Conservation (phyloP, 2,113 vertebrate genomes). For the Lamprotornis superbus region DNA sequence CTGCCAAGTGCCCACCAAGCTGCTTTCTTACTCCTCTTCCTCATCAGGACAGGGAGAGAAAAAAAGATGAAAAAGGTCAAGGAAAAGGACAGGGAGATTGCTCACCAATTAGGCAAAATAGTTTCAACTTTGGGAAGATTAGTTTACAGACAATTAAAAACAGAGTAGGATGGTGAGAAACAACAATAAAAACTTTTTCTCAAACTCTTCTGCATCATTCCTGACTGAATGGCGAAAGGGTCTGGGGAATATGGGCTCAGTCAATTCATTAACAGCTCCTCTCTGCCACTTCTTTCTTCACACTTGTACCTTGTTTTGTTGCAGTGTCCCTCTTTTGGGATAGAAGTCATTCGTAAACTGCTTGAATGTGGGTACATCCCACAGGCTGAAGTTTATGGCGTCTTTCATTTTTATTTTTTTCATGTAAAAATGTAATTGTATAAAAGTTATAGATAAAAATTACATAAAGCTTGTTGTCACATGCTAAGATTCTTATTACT, state of each 20-base stretch:
- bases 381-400: background rate
- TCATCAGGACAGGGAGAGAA: background rate
- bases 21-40: background rate
- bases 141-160: background rate
- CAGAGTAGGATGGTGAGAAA: background rate
- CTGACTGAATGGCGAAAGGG: fast-evolving
- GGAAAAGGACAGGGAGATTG: background rate
- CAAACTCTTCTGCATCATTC: background rate
- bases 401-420: background rate
- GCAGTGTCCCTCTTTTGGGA: background rate
- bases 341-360: background rate
- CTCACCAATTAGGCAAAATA: background rate
- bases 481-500: background rate
- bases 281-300: background rate
- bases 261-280: background rate
- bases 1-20: background rate
- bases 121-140: background rate
- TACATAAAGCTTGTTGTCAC: background rate
- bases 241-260: background rate
- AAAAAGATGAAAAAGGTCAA: background rate
- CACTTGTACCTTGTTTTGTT: background rate
- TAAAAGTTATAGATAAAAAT: background rate
- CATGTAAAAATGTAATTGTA: background rate
- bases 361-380: background rate
- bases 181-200: background rate